Evolutionary conservation across 2,888 invertebrate species (phyloP).

Genomic region (Griposia aprilina): DNA sequence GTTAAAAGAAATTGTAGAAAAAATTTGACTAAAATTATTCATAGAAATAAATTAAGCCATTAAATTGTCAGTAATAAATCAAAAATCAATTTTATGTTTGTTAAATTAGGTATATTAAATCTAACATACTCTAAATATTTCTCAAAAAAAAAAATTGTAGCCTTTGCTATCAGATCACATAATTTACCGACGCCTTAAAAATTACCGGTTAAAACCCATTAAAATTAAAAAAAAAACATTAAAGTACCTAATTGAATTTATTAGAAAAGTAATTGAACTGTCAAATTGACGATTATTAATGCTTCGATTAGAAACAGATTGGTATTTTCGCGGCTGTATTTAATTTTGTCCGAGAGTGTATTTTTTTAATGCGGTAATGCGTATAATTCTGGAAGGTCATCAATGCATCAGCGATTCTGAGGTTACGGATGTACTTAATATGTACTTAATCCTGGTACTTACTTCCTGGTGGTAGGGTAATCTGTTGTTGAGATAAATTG

Average conservation of each 20-base stretch:
- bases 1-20: not conserved
- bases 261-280: conserved; percentile 45
- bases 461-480: conserved; percentile 3
- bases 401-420: conserved; percentile 59
- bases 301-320: conserved; percentile 42
- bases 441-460: conserved; percentile 42
- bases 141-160: conserved; percentile 20
- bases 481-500: not conserved
- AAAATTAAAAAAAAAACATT: conserved; percentile 16
- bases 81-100: not conserved
- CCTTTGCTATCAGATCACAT: not conserved
- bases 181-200: conserved; percentile 16
- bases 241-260: conserved; percentile 41
- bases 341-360: conserved; percentile 33
- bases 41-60: conserved; percentile 30
- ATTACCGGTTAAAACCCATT: conserved; percentile 20
- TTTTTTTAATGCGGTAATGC: conserved; percentile 51
- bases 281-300: conserved; percentile 56
- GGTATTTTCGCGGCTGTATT: conserved; percentile 41
- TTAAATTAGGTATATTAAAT: conserved; percentile 5
- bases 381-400: conserved; percentile 49
- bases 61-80: conserved; percentile 47
- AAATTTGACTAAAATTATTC: conserved; percentile 21
- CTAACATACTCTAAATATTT: conserved; percentile 32
- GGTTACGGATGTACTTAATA: conserved; percentile 51